Percentiles rank a stretch among this genome's conserved stretches.
These are phyloP conservation scores for Drosophila ezoana DNA, from an alignment of 2,888 invertebrate species.

Conservation along the genomic window DNA sequence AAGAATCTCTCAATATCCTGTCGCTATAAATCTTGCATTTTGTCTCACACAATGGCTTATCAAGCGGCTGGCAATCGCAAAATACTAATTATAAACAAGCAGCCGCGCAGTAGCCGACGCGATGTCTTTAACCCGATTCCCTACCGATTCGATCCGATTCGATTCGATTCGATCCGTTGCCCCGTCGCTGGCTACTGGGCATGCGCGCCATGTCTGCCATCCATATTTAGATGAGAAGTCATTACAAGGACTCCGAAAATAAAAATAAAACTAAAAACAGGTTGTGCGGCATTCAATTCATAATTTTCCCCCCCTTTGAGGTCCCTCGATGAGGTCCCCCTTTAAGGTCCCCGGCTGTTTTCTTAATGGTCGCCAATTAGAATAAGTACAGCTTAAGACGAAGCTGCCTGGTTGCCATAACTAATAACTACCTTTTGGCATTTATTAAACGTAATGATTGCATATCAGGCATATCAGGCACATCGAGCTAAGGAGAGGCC, in stretches of 20 bases:
- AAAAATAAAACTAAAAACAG: constrained; percentile 22
- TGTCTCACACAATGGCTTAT: constrained; percentile 71
- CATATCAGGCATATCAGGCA: constrained; percentile 46
- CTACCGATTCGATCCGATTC: not conserved
- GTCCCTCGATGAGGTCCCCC: not conserved
- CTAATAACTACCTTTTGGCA: constrained; percentile 73
- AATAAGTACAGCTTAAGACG: constrained; percentile 60
- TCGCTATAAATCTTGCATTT: constrained; percentile 77
- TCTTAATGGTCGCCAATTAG: constrained; percentile 76
- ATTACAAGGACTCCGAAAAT: constrained; percentile 49
- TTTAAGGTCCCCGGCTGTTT: constrained; percentile 6
- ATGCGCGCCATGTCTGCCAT: constrained; percentile 55
- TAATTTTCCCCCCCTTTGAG: constrained; percentile 47
- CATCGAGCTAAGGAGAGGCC: constrained; percentile 14
- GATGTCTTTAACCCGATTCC: constrained; percentile 4
- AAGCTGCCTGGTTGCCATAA: constrained; percentile 13
- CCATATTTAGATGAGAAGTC: constrained; percentile 58
- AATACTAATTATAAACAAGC: constrained; percentile 80
- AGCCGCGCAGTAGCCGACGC: constrained; percentile 47
- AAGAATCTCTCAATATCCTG: constrained; percentile 78
- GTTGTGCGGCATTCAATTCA: constrained; percentile 52
- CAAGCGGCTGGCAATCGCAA: constrained; percentile 74
- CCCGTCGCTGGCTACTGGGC: constrained; percentile 65
- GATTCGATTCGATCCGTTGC: not conserved
- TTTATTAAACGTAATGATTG: constrained; percentile 77